These are phyloP conservation scores for Gallinago undulata DNA, from an alignment of 2,113 vertebrate genomes.

Conservation along the genomic window DNA sequence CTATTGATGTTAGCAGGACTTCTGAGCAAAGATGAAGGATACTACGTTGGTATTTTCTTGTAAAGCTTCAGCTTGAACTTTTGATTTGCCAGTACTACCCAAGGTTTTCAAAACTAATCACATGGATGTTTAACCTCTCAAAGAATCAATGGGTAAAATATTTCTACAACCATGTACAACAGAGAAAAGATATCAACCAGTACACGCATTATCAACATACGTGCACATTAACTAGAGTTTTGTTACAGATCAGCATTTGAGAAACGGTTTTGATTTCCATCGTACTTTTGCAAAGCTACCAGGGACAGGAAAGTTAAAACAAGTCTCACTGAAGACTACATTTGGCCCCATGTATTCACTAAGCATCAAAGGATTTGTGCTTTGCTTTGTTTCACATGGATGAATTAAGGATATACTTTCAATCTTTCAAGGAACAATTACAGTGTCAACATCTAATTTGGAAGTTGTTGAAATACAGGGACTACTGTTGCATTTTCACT, in stretches of 20 bases:
- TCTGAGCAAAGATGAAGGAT: neutral
- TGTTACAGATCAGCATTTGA: neutral
- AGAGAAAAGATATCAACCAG: neutral
- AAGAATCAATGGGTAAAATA: neutral
- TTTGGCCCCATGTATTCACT: neutral
- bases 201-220: neutral
- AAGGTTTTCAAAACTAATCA: neutral
- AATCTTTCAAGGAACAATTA: constrained; percentile 19
- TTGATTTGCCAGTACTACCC: neutral
- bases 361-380: neutral
- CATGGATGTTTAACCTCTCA: neutral
- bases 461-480: neutral
- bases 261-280: neutral
- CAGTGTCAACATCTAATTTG: neutral
- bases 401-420: neutral
- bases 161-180: neutral
- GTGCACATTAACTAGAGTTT: neutral
- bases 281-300: neutral
- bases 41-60: neutral
- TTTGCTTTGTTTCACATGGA: neutral
- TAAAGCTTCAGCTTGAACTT: neutral
- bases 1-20: neutral
- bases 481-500: neutral
- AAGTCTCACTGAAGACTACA: neutral
- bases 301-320: neutral